phyloP scores from a whole-genome alignment of 2,113 vertebrate species.

The Otolemur garnettii region DNA sequence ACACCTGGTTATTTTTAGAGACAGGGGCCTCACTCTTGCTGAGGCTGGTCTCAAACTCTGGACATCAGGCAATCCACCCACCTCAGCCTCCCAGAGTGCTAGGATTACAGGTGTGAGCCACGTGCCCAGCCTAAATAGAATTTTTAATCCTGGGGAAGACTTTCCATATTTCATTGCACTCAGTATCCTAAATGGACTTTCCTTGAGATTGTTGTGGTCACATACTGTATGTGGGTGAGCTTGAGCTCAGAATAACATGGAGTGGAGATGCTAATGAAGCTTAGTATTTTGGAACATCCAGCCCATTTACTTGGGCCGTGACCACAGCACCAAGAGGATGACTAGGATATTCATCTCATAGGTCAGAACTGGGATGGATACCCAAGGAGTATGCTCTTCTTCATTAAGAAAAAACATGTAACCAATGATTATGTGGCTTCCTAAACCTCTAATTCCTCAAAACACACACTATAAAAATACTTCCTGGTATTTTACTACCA shows the following conservation, averaged over 20 bases:
- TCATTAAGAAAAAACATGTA: constrained; percentile 19
- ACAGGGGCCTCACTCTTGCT: too few relatives aligned
- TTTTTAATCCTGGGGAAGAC: not conserved
- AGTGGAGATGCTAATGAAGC: not conserved
- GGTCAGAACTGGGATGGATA: constrained; percentile 8
- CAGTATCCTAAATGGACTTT: not conserved
- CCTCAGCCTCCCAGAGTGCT: too few relatives aligned
- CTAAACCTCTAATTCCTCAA: constrained; percentile 7
- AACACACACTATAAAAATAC: not conserved
- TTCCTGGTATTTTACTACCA: too few relatives aligned
- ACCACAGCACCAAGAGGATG: not conserved
- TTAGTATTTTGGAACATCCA: not conserved
- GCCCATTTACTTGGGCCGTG: not conserved
- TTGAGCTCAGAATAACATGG: not conserved
- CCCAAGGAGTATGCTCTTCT: not conserved
- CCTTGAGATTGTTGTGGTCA: not conserved
- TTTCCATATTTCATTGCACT: not conserved
- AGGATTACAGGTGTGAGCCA: too few relatives aligned
- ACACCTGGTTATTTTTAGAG: too few relatives aligned
- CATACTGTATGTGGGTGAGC: not conserved
- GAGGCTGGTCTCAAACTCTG: too few relatives aligned
- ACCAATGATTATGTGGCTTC: not conserved
- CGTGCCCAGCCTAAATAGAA: not conserved
- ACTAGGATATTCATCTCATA: not conserved
- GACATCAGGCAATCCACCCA: too few relatives aligned